phyloP scores from a whole-genome alignment of 2,113 vertebrate species.

The Cranoglanis bouderius region DNA sequence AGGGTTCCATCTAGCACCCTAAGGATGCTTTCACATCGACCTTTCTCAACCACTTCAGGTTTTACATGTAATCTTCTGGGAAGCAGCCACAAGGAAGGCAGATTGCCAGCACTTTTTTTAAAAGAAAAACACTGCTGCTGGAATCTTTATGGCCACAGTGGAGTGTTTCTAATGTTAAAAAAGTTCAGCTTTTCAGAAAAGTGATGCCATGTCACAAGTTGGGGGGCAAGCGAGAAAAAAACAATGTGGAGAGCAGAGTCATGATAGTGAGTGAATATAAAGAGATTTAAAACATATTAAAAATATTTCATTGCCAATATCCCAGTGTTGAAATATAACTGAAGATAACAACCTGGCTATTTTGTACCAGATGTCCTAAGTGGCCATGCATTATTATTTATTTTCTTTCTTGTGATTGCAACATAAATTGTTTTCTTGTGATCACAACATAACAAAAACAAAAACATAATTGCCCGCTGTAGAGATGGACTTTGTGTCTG shows the following conservation, averaged over 20 bases:
- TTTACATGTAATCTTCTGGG: neutral
- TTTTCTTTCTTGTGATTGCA: too few species aligned
- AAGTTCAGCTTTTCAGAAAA: neutral
- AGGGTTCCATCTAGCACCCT: neutral
- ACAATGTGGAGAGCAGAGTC: neutral
- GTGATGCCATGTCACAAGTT: neutral
- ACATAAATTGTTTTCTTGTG: too few species aligned
- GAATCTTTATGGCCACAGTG: neutral
- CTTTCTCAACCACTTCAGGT: neutral
- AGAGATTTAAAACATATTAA: neutral
- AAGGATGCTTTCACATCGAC: neutral
- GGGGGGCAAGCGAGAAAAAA: neutral
- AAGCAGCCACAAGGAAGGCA: neutral
- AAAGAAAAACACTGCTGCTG: neutral
- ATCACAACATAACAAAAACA: too few species aligned
- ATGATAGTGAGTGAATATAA: neutral
- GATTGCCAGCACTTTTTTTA: neutral
- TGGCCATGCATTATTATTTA: too few species aligned
- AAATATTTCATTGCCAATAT: neutral
- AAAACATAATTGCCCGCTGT: too few species aligned
- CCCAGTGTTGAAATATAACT: neutral
- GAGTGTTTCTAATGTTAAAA: neutral
- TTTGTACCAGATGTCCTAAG: neutral
- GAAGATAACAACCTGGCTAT: neutral
- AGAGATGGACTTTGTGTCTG: too few species aligned